These are phyloP conservation scores for Elgaria multicarinata DNA, from an alignment of 2,113 vertebrate genomes.

Conservation along the genomic window DNA sequence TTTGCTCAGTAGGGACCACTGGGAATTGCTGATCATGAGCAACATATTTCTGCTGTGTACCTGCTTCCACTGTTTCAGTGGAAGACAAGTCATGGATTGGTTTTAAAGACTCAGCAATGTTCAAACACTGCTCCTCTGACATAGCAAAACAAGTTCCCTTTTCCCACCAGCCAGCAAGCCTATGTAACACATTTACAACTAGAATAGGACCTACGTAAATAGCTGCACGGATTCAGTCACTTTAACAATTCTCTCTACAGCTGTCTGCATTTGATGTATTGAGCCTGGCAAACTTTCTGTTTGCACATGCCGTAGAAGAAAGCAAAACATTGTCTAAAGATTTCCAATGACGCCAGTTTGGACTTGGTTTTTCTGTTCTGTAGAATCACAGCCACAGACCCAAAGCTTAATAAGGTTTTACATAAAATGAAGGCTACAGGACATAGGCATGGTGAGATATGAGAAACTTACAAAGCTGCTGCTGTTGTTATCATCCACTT, in stretches of 20 bases:
- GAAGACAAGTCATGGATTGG: constrained; percentile 11
- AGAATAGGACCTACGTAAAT: background rate
- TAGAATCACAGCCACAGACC: background rate
- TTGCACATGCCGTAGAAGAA: background rate
- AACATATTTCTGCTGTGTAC: constrained; percentile 6
- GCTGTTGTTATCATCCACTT: background rate
- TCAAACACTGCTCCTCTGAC: constrained; percentile 5
- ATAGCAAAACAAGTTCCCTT: background rate
- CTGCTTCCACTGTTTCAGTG: constrained; percentile 4
- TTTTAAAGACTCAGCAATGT: constrained; percentile 12
- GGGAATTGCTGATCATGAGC: constrained; percentile 9
- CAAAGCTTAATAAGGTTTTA: background rate
- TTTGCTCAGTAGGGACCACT: background rate
- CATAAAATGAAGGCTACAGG: background rate
- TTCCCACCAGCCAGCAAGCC: background rate
- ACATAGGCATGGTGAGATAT: background rate
- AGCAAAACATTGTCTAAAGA: background rate
- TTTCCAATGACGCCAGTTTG: background rate
- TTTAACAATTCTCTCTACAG: background rate
- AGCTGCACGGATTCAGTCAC: background rate
- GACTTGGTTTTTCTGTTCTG: background rate
- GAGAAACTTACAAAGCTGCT: background rate
- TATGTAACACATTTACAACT: background rate
- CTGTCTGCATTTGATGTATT: background rate
- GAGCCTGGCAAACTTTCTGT: background rate